Conservation (phyloP, 2,888 invertebrate species). For the Panorpa germanica region DNA sequence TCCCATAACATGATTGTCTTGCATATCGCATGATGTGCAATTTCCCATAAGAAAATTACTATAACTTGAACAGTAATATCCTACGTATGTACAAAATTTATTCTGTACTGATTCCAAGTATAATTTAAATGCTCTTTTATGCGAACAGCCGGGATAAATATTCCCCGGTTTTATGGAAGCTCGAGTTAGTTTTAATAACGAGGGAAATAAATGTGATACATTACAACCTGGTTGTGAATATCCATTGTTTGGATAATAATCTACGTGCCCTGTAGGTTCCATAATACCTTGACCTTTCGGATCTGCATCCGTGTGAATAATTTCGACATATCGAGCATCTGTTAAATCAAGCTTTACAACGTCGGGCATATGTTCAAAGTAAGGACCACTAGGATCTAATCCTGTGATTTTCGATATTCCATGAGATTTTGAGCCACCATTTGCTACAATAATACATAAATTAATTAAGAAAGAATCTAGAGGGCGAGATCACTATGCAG, state of each 20-base stretch:
- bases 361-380: slow-evolving; percentile 30
- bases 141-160: slow-evolving; percentile 23
- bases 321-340: slow-evolving; percentile 36
- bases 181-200: too few relatives aligned
- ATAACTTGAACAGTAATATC: slow-evolving; percentile 19
- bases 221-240: slow-evolving; percentile 22
- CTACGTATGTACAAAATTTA: slow-evolving; percentile 21
- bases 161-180: slow-evolving; percentile 22
- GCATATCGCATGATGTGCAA: too few relatives aligned
- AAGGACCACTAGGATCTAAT: slow-evolving; percentile 38
- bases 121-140: slow-evolving; percentile 24
- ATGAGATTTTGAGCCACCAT: slow-evolving; percentile 3
- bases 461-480: slow-evolving; percentile 1
- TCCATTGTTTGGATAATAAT: slow-evolving; percentile 24
- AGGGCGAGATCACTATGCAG: too few relatives aligned
- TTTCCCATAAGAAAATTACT: slow-evolving; percentile 17
- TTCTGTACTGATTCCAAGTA: slow-evolving; percentile 21
- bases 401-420: slow-evolving; percentile 18
- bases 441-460: slow-evolving; percentile 1
- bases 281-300: slow-evolving; percentile 20
- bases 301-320: slow-evolving; percentile 31
- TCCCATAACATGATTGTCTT: too few relatives aligned
- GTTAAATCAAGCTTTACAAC: slow-evolving; percentile 28
- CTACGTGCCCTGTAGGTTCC: slow-evolving; percentile 21
- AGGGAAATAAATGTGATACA: slow-evolving; percentile 12